Evolutionary conservation across 2,888 invertebrate genomes (phyloP).

Genomic region (Drosophila nigricruria): DNA sequence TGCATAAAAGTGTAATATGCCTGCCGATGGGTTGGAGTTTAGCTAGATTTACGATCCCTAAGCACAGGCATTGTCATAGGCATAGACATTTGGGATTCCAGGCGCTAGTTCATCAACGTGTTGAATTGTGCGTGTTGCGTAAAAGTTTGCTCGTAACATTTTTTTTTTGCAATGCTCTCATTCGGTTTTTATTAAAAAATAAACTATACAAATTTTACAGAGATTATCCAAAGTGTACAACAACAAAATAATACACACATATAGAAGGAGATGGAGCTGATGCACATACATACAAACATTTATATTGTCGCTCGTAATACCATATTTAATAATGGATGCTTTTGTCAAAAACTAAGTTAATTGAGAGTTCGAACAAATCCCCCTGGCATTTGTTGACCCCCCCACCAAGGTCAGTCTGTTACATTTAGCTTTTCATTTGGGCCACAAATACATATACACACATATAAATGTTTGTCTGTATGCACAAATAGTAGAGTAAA

Average conservation of each 20-base stretch:
- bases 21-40: constrained; percentile 38
- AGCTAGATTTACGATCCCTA: constrained; percentile 61
- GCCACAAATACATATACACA: background rate
- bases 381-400: constrained; percentile 3
- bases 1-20: constrained; percentile 67
- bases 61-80: constrained; percentile 31
- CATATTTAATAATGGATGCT: background rate
- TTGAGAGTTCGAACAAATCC: constrained; percentile 26
- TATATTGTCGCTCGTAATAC: background rate
- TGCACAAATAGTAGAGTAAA: constrained; percentile 1
- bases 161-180: constrained; percentile 56
- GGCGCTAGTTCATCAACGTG: constrained; percentile 69
- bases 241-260: constrained; percentile 48
- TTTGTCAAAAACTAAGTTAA: constrained; percentile 2
- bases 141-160: constrained; percentile 70
- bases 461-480: constrained; percentile 7
- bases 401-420: background rate
- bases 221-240: constrained; percentile 69
- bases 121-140: constrained; percentile 61
- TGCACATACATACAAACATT: constrained; percentile 9
- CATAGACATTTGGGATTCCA: constrained; percentile 22
- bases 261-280: constrained; percentile 22
- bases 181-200: constrained; percentile 72
- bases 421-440: background rate
- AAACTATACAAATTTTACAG: constrained; percentile 81